These are phyloP conservation scores for Cheilosia vernalis DNA, from an alignment of 2,888 invertebrate species.

Conservation along the genomic window DNA sequence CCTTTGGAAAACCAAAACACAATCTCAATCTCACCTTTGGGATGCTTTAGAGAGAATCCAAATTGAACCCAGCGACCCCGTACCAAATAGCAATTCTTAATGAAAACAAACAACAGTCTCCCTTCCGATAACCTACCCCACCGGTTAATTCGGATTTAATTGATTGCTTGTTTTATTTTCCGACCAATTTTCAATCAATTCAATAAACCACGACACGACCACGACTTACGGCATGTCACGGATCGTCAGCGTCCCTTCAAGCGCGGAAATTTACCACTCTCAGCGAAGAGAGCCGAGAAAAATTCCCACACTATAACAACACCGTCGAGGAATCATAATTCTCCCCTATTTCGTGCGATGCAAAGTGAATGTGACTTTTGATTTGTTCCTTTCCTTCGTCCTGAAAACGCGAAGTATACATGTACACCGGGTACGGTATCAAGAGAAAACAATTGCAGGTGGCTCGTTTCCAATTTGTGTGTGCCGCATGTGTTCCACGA, in stretches of 20 bases:
- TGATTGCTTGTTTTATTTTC: conserved; percentile 73
- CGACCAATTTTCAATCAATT: conserved; percentile 65
- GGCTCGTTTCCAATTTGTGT: conserved; percentile 64
- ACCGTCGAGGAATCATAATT: neutral
- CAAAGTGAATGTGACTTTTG: conserved; percentile 70
- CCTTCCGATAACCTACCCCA: neutral
- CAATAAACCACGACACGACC: conserved; percentile 67
- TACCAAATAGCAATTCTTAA: conserved; percentile 6
- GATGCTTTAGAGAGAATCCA: too few relatives aligned
- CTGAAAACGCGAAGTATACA: conserved; percentile 40
- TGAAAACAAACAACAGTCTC: neutral
- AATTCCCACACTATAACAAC: conserved; percentile 67
- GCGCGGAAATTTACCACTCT: conserved; percentile 58
- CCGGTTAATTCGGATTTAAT: conserved; percentile 58
- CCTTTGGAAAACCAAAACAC: conserved; percentile 1
- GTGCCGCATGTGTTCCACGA: conserved; percentile 50
- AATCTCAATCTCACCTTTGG: neutral
- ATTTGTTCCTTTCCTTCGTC: conserved; percentile 56
- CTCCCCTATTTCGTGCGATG: conserved; percentile 66
- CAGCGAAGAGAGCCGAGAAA: conserved; percentile 1
- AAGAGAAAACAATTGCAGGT: conserved; percentile 72
- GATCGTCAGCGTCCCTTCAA: conserved; percentile 69
- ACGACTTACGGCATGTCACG: conserved; percentile 48
- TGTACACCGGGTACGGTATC: neutral
- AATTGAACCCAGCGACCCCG: conserved; percentile 16